These are phyloP conservation scores for Silvanus unidentatus DNA, from an alignment of 2,888 invertebrate genomes.

Conservation along the genomic window DNA sequence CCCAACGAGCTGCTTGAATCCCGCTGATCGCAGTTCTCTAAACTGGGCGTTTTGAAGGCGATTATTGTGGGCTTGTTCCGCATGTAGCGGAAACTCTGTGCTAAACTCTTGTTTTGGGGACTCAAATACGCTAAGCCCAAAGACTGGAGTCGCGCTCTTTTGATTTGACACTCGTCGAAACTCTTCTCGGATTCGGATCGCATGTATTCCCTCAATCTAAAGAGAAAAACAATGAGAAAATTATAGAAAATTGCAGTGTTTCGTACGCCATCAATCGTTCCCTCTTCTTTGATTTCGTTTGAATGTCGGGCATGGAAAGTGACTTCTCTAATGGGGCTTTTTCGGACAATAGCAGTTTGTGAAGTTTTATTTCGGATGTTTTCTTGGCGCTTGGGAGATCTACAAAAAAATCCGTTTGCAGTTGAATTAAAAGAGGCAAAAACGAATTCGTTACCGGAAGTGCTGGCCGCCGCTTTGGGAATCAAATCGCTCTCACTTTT, in stretches of 20 bases:
- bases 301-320: slow-evolving; percentile 78
- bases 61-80: slow-evolving; percentile 83
- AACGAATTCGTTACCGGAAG: slow-evolving; percentile 28
- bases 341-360: slow-evolving; percentile 31
- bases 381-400: slow-evolving; percentile 30
- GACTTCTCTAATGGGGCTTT: slow-evolving; percentile 69
- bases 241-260: too few relatives aligned
- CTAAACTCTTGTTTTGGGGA: slow-evolving; percentile 73
- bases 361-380: slow-evolving; percentile 48
- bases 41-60: slow-evolving; percentile 77
- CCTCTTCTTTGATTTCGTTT: slow-evolving; percentile 65
- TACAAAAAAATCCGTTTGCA: slow-evolving; percentile 16
- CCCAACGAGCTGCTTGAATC: slow-evolving; percentile 54
- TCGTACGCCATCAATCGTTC: slow-evolving; percentile 68
- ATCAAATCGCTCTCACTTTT: slow-evolving; percentile 30
- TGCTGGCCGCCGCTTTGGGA: slow-evolving; percentile 34
- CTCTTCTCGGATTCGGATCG: slow-evolving; percentile 77
- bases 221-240: slow-evolving; percentile 22
- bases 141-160: slow-evolving; percentile 57
- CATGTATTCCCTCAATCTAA: slow-evolving; percentile 62
- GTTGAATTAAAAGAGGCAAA: slow-evolving; percentile 5
- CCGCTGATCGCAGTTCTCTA: slow-evolving; percentile 61
- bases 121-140: slow-evolving; percentile 64
- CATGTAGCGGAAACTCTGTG: slow-evolving; percentile 87
- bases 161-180: slow-evolving; percentile 63